Evolutionary conservation across 2,797 vertebrate species (phyloP).

Genomic region (Malurus splendens): DNA sequence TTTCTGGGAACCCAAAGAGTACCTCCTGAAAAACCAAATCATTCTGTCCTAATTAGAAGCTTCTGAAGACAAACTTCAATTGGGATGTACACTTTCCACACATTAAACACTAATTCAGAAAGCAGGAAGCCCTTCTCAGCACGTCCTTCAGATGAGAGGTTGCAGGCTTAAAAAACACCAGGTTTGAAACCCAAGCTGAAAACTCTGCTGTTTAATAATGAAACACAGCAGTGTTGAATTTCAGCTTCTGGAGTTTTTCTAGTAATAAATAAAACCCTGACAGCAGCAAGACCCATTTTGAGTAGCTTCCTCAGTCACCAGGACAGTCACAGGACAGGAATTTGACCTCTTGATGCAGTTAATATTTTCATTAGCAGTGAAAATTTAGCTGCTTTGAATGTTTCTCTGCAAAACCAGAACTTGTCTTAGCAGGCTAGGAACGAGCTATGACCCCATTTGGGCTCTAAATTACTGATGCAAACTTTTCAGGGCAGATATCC

Average conservation of each 20-base stretch:
- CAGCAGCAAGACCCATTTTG: neutral
- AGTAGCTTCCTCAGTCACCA: neutral
- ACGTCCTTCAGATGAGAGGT: neutral
- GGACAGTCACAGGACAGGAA: neutral
- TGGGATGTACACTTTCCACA: neutral
- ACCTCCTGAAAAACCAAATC: slow-evolving; percentile 31
- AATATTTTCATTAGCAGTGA: neutral
- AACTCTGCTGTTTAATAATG: slow-evolving; percentile 28
- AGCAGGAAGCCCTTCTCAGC: slow-evolving; percentile 5
- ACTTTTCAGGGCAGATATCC: neutral
- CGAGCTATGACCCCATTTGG: neutral
- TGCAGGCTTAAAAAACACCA: slow-evolving; percentile 16
- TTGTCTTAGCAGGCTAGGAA: neutral
- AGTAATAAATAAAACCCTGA: neutral
- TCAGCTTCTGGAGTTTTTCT: neutral
- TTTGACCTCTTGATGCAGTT: neutral
- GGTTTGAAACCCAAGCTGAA: slow-evolving; percentile 1
- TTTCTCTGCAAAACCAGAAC: neutral
- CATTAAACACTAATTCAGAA: slow-evolving; percentile 18
- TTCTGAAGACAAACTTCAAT: slow-evolving; percentile 39
- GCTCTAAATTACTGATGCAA: neutral
- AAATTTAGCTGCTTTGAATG: neutral
- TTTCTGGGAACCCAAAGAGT: slow-evolving; percentile 41
- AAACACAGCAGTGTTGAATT: neutral
- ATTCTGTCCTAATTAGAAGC: slow-evolving; percentile 48